phyloP scores from a whole-genome alignment of 2,113 vertebrate genomes.

The Bothrops jararaca region DNA sequence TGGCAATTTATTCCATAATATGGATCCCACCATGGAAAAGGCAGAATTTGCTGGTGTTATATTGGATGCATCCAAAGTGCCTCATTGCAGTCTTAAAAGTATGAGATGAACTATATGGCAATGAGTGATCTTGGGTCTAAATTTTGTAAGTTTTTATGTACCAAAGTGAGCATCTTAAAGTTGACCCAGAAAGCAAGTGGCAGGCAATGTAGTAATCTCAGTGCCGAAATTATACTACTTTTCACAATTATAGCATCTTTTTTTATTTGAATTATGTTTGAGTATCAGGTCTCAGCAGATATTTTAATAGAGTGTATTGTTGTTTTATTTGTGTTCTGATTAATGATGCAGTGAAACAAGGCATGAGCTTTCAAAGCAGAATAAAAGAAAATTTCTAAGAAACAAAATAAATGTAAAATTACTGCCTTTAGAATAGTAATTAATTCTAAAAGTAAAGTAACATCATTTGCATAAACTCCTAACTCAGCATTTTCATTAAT shows the following conservation, averaged over 20 bases:
- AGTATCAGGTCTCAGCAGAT: background rate
- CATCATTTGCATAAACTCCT: background rate
- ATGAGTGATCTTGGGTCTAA: background rate
- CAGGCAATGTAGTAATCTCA: background rate
- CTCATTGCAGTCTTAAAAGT: background rate
- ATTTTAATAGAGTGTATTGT: background rate
- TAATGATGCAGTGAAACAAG: background rate
- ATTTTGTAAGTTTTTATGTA: background rate
- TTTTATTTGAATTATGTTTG: background rate
- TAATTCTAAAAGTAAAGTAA: conserved; percentile 28
- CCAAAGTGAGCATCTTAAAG: background rate
- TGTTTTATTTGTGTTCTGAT: background rate
- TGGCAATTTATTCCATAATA: background rate
- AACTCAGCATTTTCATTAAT: background rate
- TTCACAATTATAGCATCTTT: background rate
- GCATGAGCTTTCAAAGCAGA: background rate
- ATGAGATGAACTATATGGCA: background rate
- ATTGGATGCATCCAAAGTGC: background rate
- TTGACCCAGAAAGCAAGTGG: background rate
- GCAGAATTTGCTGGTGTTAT: background rate
- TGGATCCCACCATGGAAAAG: background rate
- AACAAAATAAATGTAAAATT: background rate
- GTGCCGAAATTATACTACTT: background rate
- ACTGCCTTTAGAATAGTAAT: conserved; percentile 3
- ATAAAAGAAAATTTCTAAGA: background rate